Base-by-base conservation (phyloP, 2,888 invertebrate genomes). In the Ctenicera cuprea region DNA sequence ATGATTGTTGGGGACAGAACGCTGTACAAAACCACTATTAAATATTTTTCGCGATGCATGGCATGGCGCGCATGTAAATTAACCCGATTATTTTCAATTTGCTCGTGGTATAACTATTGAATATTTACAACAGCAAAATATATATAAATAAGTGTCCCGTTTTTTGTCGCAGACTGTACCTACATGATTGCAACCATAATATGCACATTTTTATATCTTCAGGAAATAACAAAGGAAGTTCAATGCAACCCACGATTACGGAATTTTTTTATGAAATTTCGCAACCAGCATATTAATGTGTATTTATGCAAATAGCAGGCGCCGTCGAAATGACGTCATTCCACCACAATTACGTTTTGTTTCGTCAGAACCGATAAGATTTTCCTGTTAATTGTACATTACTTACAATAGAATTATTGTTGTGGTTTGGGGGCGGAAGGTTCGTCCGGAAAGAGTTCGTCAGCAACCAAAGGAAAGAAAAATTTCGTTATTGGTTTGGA, bases 201-300 rank as follows among this genome's bases (percentile, higher is more conserved):
- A 2, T 14, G n/a, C n/a, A 41, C 41, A 41, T 41, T 41, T 41
- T 14, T 5, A 4, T 14, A 41, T n/a, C n/a, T 14, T 41, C 4
- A 8, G 48, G 16, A 48, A 48, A 48, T 18, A 48, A 48, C 48
- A 11, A 48, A 48, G 48, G 48, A 48, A 48, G 48, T 48, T 3
- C 48, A 48, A 48, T 48, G 18, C 48, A 48, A 48, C 18, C 16
- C 48, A 48, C 48, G 48, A 14, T 18, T 16, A 18, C 7, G 48
- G 48, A 48, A 48, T 48, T 48, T 48, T n/a, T 48, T 18, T 16
- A 48, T 48, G 20, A 9, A 48, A 48, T 48, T 48, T 18, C 9
- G 11, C 11, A 41, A 48, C 48, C 0, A 48, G 48, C 48, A 48
- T 48, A 11, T 48, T 48, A 48, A 48, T 48, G 48, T 48, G 41